Conservation (phyloP, 2,113 vertebrate genomes). For the Pangasianodon hypophthalmus region DNA sequence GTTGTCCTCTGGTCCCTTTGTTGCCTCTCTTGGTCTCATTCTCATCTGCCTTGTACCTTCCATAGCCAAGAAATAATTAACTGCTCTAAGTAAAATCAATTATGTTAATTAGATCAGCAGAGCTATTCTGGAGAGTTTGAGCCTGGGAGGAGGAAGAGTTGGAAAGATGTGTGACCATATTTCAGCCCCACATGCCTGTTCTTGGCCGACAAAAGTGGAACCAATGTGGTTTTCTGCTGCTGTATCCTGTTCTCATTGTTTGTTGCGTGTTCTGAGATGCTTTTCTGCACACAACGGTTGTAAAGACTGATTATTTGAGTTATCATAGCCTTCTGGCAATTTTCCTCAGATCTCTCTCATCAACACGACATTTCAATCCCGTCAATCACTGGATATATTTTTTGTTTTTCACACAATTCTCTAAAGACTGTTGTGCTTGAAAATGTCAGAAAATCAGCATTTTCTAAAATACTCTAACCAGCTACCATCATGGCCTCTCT, state of each 20-base stretch:
- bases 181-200: not conserved
- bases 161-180: slow-evolving; percentile 46
- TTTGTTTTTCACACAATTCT: too few relatives aligned
- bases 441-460: too few relatives aligned
- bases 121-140: slow-evolving; percentile 75
- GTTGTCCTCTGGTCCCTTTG: slow-evolving; percentile 51
- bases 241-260: not conserved
- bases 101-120: slow-evolving; percentile 78
- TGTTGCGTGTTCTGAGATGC: not conserved
- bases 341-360: not conserved
- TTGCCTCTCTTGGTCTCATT: slow-evolving; percentile 63
- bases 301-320: not conserved
- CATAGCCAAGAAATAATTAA: slow-evolving; percentile 78
- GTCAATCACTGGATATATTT: too few relatives aligned
- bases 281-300: not conserved
- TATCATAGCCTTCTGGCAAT: not conserved
- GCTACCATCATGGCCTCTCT: too few relatives aligned
- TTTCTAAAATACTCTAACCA: too few relatives aligned
- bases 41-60: slow-evolving; percentile 59
- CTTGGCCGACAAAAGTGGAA: not conserved
- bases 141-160: slow-evolving; percentile 40
- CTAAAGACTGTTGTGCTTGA: too few relatives aligned
- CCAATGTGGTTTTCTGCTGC: not conserved
- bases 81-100: slow-evolving; percentile 84
- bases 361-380: too few relatives aligned